Conservation (phyloP, 2,888 invertebrate species). For the Leptopilina myrica region DNA sequence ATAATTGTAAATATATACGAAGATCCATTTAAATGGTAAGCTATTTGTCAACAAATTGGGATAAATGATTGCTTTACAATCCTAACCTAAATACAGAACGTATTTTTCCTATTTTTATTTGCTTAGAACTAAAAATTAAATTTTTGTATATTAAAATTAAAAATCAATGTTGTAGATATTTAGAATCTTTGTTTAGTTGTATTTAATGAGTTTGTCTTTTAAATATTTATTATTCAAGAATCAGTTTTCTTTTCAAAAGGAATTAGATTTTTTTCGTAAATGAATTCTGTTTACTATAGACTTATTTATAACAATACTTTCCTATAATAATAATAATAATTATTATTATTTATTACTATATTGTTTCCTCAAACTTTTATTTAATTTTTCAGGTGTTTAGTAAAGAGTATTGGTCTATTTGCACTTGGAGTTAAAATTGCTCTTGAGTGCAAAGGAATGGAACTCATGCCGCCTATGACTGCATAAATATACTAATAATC, state of each 20-base stretch:
- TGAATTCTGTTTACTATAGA: too few species aligned
- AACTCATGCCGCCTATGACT: slow-evolving; percentile 81
- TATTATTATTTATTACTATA: too few species aligned
- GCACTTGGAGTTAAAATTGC: slow-evolving; percentile 87
- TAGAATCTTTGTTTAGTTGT: too few species aligned
- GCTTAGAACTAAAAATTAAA: too few species aligned
- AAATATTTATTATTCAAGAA: too few species aligned
- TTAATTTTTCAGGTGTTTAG: slow-evolving; percentile 83
- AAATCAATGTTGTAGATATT: too few species aligned
- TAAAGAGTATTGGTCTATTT: slow-evolving; percentile 89
- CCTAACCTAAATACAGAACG: neutral
- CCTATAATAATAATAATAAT: too few species aligned
- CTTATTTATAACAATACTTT: too few species aligned
- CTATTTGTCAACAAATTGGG: slow-evolving; percentile 54
- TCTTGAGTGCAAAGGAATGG: slow-evolving; percentile 86
- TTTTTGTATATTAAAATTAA: too few species aligned
- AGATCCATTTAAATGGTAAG: slow-evolving; percentile 89
- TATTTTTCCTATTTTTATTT: neutral
- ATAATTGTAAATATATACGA: slow-evolving; percentile 78
- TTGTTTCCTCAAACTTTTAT: neutral
- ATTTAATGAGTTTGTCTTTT: too few species aligned
- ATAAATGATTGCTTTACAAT: neutral
- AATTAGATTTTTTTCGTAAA: too few species aligned
- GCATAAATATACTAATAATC: slow-evolving; percentile 33
- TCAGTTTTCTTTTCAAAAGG: too few species aligned